Evolutionary conservation across 2,888 invertebrate genomes (phyloP), one percentile per base, ranked within the genome.

Genomic region (Anaspis maculata): DNA sequence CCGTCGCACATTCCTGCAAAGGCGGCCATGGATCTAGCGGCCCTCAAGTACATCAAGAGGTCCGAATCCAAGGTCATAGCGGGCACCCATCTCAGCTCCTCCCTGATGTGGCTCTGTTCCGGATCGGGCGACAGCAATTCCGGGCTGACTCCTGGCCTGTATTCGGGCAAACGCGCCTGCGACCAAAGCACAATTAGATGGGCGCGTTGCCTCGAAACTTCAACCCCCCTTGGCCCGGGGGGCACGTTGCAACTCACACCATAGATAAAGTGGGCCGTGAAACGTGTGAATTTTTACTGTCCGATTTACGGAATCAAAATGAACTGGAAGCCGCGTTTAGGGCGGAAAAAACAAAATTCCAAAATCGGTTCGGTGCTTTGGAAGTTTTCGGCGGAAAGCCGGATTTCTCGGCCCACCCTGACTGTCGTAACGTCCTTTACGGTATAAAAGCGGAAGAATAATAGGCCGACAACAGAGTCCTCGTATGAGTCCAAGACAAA

Each of bases 1-100:
- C 94, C 94, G 74, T 95, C 94, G 76, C 95, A 95, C 92, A 96
- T 94, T 55, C 95, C 66, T 46, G 95, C 95, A 71, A 96, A 96
- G 39, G 95, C 95, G 61, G 96, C 95, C 87, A 97, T 94, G 42
- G 94, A 94, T 57, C 95, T 81, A 49, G 94, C 95, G 52, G 95
- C 96, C 58, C 95, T 75, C 66, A 96, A 78, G 73, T 91, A 96
- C 94, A 96, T 95, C 61, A 95, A 80, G 64, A 96, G 78, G 72
- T 96, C 95, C 54, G 89, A 84, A 71, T 96, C 96, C 57, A 84
- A 76, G 50, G 89, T 79, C 72, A 92, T 86, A 52, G 87, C 87
- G 41, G 96, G 95, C 65, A 88, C 76, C 96, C 96, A 96, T 70
- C 89, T 76, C 66, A 91, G 70, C 67, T 92, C 92, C 69, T 96